Evolutionary conservation across 2,113 vertebrate genomes (phyloP), one percentile per base, ranked within the genome.

Genomic region (Castor canadensis): DNA sequence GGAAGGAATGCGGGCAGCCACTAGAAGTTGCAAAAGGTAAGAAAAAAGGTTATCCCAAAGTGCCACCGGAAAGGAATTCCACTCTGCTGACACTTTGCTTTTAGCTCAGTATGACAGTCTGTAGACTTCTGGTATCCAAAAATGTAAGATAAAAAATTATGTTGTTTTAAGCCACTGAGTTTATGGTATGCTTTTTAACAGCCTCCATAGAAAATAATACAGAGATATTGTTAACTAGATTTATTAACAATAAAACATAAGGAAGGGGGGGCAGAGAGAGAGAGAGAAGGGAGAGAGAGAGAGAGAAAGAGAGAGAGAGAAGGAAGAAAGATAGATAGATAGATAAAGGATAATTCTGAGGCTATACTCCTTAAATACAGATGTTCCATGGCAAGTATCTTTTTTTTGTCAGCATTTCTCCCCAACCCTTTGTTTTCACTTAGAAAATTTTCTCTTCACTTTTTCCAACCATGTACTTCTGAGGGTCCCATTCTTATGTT

Each of bases 91-190:
- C 17, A 77, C 28, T 9, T 66, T 81, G 43, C 56, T 72, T 89
- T 83, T 79, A 66, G 26, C 56, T 20, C 58, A 81, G n/a, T 45
- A 28, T 91, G 40, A 89, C 35, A 22, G 54, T 80, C 81, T 83
- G 76, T 30, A 90, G 43, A 96, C 8, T 84, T 91, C 20, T 32
- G 75, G 28, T 66, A 19, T 93, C 35, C 40, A 91, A 85, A 90
- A 43, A 24, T 54, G 16, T 60, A 45, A 76, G 28, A n/a, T 81
- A 87, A 85, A 62, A 88, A 62, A 81, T 76, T 81, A 56, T 81
- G 10, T 89, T 94, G 43, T 87, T 62, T 89, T n/a, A n/a, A n/a
- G n/a, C n/a, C n/a, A n/a, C n/a, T n/a, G 62, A 87, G 90, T 54
- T 30, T 30, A 45, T 35, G 15, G 5, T 79, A 79, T 62, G n/a